These are phyloP conservation scores for Sturnus vulgaris DNA, from an alignment of 2,113 vertebrate species.

Conservation along the genomic window DNA sequence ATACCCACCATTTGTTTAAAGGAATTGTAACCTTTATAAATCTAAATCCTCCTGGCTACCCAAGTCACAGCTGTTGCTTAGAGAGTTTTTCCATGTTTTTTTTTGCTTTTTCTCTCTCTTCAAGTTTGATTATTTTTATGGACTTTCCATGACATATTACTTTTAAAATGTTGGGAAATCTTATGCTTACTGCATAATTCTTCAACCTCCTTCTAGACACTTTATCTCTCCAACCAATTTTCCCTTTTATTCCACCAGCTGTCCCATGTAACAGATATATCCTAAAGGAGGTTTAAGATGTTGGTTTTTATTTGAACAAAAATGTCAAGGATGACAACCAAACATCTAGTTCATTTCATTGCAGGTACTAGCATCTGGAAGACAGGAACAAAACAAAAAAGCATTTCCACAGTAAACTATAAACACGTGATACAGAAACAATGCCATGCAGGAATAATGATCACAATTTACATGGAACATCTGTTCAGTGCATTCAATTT, in stretches of 20 bases:
- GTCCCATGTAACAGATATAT: background rate
- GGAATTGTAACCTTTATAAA: background rate
- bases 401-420: background rate
- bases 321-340: background rate
- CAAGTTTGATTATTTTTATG: background rate
- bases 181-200: background rate
- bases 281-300: background rate
- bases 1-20: background rate
- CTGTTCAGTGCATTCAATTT: background rate
- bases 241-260: background rate
- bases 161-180: background rate
- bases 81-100: background rate
- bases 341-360: background rate
- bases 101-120: background rate
- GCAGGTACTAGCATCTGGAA: background rate
- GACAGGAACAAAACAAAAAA: background rate
- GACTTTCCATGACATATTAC: background rate
- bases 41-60: background rate
- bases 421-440: background rate
- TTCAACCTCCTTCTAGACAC: background rate
- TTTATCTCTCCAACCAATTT: background rate
- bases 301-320: background rate
- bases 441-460: background rate
- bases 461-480: background rate
- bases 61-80: background rate